Evolutionary conservation across 2,113 vertebrate genomes (phyloP).

Genomic region (Thalassarche chlororhynchos): DNA sequence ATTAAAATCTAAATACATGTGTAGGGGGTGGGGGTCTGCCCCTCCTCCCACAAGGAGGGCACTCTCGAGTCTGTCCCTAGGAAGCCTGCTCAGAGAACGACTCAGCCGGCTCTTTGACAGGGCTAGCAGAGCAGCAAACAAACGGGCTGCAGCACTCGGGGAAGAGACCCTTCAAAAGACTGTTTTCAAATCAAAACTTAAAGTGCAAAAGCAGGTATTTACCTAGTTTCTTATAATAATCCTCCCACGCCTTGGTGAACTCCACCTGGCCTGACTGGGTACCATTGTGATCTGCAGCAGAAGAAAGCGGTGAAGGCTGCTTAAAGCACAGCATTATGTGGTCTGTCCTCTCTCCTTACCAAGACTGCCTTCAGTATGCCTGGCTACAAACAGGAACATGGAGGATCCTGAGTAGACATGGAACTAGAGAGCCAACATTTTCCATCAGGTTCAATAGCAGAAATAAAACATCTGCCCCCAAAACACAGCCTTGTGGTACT

Average conservation of each 20-base stretch:
- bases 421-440: background rate
- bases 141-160: background rate
- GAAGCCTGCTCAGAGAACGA: background rate
- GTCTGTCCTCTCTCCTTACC: background rate
- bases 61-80: slow-evolving; percentile 12
- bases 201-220: background rate
- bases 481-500: background rate
- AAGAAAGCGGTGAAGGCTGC: background rate
- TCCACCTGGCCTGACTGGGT: slow-evolving; percentile 80
- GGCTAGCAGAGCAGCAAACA: background rate
- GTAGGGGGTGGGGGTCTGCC: slow-evolving; percentile 45
- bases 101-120: background rate
- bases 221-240: slow-evolving; percentile 74
- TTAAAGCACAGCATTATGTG: background rate
- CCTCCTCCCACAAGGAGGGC: slow-evolving; percentile 45
- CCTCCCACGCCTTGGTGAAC: slow-evolving; percentile 66
- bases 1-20: slow-evolving; percentile 70
- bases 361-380: background rate
- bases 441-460: background rate
- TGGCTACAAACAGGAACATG: background rate
- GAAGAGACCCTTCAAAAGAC: background rate
- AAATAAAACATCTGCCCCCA: background rate
- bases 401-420: background rate
- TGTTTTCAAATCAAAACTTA: background rate
- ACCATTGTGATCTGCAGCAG: slow-evolving; percentile 74